A percentile compares a stretch with the other conserved stretches of the same genome.
phyloP scores from a whole-genome alignment of 2,797 vertebrate species.

The Pogoniulus pusillus region DNA sequence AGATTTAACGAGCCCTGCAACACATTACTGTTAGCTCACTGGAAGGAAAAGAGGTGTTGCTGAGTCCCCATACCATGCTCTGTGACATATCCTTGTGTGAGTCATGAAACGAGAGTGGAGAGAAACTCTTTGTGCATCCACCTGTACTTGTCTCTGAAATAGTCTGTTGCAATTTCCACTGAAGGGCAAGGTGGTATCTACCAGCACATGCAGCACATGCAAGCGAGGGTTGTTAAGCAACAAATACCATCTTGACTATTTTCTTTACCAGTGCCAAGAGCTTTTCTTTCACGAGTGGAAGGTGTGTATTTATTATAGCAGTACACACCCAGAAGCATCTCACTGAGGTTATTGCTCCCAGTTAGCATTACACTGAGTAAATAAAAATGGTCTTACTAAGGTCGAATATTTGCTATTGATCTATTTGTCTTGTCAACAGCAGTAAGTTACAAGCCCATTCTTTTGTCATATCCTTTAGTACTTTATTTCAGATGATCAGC shows the following conservation, averaged over 20 bases:
- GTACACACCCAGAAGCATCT: conserved; percentile 31
- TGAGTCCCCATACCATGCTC: fast-evolving
- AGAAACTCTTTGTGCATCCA: background rate
- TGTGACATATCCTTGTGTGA: fast-evolving
- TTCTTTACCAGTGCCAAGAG: background rate
- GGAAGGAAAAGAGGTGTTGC: background rate
- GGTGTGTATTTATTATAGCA: background rate
- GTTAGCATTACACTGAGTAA: background rate
- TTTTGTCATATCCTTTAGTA: background rate
- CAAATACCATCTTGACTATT: background rate
- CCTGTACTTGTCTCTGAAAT: background rate
- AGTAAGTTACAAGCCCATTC: background rate
- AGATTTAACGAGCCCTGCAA: background rate
- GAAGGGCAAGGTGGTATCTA: background rate
- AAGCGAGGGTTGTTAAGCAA: background rate
- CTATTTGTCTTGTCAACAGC: background rate
- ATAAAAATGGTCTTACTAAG: background rate
- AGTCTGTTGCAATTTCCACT: background rate
- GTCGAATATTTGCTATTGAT: background rate
- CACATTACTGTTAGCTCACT: background rate
- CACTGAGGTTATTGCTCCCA: background rate
- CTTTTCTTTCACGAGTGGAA: background rate
- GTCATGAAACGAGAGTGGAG: background rate
- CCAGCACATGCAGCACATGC: background rate
- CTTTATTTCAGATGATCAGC: background rate